Evolutionary conservation across 2,888 invertebrate genomes (phyloP).

Genomic region (Tetragnatha montana): DNA sequence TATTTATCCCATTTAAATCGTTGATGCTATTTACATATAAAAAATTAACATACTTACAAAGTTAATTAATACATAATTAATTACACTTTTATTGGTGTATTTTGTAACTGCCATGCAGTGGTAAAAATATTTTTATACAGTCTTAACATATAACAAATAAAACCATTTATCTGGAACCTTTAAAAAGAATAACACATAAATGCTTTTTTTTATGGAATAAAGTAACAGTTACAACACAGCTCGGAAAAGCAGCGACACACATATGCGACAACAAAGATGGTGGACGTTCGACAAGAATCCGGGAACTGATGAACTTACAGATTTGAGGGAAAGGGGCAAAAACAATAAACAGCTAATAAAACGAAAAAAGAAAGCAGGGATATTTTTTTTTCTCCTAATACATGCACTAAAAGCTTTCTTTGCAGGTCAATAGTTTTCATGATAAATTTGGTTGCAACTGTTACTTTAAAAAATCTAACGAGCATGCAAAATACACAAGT

Average conservation of each 20-base stretch:
- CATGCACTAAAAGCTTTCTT: constrained; percentile 4
- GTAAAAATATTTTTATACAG: no score
- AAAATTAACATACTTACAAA: no score
- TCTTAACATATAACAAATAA: no score
- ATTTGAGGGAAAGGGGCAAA: background rate
- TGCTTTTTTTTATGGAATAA: background rate
- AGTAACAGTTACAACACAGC: constrained; percentile 59
- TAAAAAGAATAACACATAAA: no score
- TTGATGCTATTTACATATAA: no score
- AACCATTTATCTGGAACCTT: no score
- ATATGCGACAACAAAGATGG: constrained; percentile 58
- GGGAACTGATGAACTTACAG: constrained; percentile 12
- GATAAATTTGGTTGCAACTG: constrained; percentile 6
- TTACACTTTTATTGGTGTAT: no score
- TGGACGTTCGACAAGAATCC: constrained; percentile 52
- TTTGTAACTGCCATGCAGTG: no score
- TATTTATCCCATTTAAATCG: no score
- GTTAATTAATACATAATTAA: no score
- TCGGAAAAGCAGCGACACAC: constrained; percentile 32
- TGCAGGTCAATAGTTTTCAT: no score
- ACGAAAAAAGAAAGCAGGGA: background rate
- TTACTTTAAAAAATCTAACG: constrained; percentile 29
- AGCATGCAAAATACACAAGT: background rate
- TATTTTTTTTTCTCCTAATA: background rate
- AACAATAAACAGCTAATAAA: constrained; percentile 20